Conservation (phyloP, 1,140 invertebrate genomes). For the Bombus soroeensis region DNA sequence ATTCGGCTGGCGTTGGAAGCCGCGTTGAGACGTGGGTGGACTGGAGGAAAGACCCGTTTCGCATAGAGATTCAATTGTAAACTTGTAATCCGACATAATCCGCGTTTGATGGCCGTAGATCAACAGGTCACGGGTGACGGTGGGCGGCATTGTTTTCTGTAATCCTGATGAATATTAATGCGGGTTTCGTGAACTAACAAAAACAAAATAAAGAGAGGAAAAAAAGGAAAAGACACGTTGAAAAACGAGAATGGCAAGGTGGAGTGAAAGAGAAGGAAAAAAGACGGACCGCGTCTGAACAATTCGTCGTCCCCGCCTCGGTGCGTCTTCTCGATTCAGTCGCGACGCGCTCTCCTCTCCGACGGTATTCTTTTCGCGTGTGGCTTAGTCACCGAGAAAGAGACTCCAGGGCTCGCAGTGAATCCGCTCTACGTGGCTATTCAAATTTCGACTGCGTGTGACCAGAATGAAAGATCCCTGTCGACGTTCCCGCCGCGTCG, state of each 20-base stretch:
- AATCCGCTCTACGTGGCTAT: slow-evolving; percentile 77
- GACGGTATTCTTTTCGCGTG: slow-evolving; percentile 80
- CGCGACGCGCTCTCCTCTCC: slow-evolving; percentile 22
- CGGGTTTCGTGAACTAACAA: slow-evolving; percentile 63
- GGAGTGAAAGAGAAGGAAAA: not conserved
- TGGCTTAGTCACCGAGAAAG: slow-evolving; percentile 76
- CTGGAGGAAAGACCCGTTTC: slow-evolving; percentile 41
- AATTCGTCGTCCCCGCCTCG: slow-evolving; percentile 21
- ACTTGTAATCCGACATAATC: slow-evolving; percentile 78
- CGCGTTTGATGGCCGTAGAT: slow-evolving; percentile 74
- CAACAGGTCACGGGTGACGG: slow-evolving; percentile 76
- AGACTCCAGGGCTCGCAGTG: slow-evolving; percentile 55
- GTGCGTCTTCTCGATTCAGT: not conserved
- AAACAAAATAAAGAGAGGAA: not conserved
- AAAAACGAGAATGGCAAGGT: not conserved
- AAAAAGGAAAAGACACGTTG: not conserved
- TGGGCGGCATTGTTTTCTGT: slow-evolving; percentile 78
- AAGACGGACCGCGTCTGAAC: not conserved
- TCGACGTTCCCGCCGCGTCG: slow-evolving; percentile 13
- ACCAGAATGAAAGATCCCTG: slow-evolving; percentile 74
- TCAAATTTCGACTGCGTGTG: slow-evolving; percentile 79
- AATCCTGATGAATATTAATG: slow-evolving; percentile 81
- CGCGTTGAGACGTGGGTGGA: slow-evolving; percentile 47
- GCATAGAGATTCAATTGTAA: slow-evolving; percentile 77
- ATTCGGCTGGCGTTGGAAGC: slow-evolving; percentile 29